Conservation (phyloP, 2,113 vertebrate species). For the Pterocles gutturalis region DNA sequence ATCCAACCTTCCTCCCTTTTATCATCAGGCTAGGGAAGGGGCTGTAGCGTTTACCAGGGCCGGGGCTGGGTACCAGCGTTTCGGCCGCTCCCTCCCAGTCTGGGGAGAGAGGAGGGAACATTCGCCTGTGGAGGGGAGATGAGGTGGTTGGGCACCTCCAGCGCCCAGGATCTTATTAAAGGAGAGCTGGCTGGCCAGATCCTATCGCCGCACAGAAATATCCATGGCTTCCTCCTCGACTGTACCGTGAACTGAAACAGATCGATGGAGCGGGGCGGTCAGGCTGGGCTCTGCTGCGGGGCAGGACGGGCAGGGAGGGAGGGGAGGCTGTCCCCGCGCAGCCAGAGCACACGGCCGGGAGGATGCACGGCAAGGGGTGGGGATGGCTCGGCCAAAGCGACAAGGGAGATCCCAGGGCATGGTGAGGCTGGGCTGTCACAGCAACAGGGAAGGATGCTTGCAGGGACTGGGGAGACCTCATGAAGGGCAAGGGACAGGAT, state of each 20-base stretch:
- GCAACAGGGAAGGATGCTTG: background rate
- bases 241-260: background rate
- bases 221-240: background rate
- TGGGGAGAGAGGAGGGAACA: background rate
- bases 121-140: constrained; percentile 48
- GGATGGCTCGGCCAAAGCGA: background rate
- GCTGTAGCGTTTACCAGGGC: background rate
- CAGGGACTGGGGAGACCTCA: background rate
- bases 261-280: fast-evolving
- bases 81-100: background rate
- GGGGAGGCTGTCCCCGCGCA: background rate
- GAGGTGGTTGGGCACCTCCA: background rate
- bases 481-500: background rate
- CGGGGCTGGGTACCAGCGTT: background rate
- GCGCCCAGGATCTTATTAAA: background rate
- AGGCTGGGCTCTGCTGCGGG: background rate
- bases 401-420: fast-evolving
- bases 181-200: background rate
- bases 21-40: background rate
- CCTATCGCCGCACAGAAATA: background rate
- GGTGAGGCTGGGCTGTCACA: fast-evolving
- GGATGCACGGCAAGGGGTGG: background rate
- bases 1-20: background rate
- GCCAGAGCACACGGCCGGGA: background rate
- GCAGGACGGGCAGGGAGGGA: background rate